Evolutionary conservation across 2,797 vertebrate species (phyloP).

Genomic region (Tangara arthus): DNA sequence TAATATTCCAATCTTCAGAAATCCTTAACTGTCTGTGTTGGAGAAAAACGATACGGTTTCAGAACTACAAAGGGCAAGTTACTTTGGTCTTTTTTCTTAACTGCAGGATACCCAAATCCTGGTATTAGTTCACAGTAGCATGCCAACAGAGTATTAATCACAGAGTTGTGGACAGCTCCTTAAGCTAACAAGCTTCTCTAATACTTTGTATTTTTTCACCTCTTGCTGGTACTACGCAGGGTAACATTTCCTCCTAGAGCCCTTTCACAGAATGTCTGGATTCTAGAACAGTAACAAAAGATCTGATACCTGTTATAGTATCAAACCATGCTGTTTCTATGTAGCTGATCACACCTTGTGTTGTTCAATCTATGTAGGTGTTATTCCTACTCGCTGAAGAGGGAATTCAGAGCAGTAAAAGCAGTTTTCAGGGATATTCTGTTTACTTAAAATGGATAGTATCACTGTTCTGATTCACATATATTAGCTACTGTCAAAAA

Average conservation of each 20-base stretch:
- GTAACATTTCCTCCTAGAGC: constrained; percentile 76
- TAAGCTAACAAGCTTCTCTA: constrained; percentile 30
- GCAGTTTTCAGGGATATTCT: neutral
- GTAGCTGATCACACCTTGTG: neutral
- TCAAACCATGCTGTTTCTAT: neutral
- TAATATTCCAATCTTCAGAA: neutral
- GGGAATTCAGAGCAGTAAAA: constrained; percentile 35
- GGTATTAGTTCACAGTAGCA: neutral
- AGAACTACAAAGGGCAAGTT: neutral
- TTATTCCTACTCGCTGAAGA: constrained; percentile 5
- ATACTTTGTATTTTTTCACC: constrained; percentile 33
- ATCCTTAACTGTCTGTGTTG: neutral
- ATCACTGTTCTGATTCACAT: neutral
- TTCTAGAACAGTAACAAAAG: constrained; percentile 61
- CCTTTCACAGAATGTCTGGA: constrained; percentile 67
- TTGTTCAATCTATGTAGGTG: neutral
- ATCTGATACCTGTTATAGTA: neutral
- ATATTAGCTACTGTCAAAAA: neutral
- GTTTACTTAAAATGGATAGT: neutral
- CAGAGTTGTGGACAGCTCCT: neutral
- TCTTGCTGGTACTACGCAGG: constrained; percentile 38
- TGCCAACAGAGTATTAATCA: neutral
- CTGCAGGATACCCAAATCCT: neutral
- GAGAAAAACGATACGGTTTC: neutral
- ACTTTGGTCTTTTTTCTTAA: neutral